A percentile compares a stretch with the other conserved stretches of the same genome.
phyloP scores from a whole-genome alignment of 1,140 invertebrate genomes.

The Stegodyphus mimosarum region DNA sequence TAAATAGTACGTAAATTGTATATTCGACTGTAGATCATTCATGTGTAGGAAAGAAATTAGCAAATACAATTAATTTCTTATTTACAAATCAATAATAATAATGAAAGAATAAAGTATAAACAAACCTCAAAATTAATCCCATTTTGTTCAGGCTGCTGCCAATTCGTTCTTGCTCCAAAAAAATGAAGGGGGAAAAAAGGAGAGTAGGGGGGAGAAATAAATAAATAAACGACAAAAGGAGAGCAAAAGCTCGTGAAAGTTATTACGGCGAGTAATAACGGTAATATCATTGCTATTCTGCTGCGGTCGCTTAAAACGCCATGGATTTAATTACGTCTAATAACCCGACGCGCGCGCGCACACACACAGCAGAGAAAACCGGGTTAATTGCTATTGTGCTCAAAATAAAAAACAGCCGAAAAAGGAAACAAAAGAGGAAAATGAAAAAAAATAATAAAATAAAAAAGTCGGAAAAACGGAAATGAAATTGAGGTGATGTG shows the following conservation, averaged over 20 bases:
- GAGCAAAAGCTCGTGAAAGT: conserved; percentile 28
- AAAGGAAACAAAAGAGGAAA: conserved; percentile 4
- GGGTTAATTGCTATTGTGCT: conserved; percentile 58
- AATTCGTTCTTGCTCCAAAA: conserved; percentile 4
- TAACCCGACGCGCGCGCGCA: conserved; percentile 23
- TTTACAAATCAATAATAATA: conserved; percentile 32
- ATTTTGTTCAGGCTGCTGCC: conserved; percentile 4
- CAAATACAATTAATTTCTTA: conserved; percentile 44
- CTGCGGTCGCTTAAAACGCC: conserved; percentile 36
- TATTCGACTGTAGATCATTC: too few relatives aligned
- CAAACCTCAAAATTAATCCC: conserved; percentile 20
- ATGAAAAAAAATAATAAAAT: background rate
- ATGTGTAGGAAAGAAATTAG: background rate
- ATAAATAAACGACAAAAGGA: too few relatives aligned
- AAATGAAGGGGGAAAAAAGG: conserved; percentile 9
- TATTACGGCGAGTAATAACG: conserved; percentile 48
- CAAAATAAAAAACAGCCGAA: conserved; percentile 42
- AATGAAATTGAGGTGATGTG: conserved; percentile 60
- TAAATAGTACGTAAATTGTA: too few relatives aligned
- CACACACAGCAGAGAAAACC: conserved; percentile 23
- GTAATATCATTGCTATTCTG: conserved; percentile 52
- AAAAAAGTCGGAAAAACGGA: conserved; percentile 55
- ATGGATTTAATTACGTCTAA: conserved; percentile 56
- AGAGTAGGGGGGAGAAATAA: background rate
- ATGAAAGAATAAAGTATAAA: background rate